These are phyloP conservation scores for Acanthurus leucopareius DNA, from an alignment of 2,797 vertebrate species.

Conservation along the genomic window DNA sequence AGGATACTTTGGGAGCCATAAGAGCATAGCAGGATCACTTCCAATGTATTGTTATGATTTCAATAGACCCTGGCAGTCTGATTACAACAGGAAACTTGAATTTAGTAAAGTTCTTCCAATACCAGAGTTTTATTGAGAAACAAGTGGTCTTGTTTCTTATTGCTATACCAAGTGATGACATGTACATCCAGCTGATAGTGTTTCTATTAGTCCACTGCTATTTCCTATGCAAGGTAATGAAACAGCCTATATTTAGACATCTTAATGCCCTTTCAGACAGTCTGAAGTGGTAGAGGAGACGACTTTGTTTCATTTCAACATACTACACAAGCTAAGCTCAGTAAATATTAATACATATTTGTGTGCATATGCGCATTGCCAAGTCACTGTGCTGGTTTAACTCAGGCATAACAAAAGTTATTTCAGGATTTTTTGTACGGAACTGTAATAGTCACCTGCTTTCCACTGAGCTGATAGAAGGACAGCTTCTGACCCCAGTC, in stretches of 20 bases:
- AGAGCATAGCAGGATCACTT: conserved; percentile 69
- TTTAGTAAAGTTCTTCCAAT: conserved; percentile 41
- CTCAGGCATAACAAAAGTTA: neutral
- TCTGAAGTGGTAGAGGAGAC: conserved; percentile 1
- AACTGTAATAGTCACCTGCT: conserved; percentile 88
- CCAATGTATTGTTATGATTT: conserved; percentile 69
- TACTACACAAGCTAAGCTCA: neutral
- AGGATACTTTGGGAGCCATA: conserved; percentile 59
- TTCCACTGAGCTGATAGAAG: conserved; percentile 98
- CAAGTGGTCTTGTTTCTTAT: conserved; percentile 21
- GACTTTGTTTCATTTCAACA: conserved; percentile 4
- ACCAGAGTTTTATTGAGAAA: conserved; percentile 36
- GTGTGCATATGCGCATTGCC: neutral
- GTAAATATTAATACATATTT: neutral
- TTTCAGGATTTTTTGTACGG: neutral
- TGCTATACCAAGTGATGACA: conserved; percentile 24
- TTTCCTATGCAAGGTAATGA: conserved; percentile 18
- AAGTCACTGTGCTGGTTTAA: conserved; percentile 1
- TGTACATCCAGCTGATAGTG: conserved; percentile 1
- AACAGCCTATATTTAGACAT: conserved; percentile 15
- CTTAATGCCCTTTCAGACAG: conserved; percentile 6
- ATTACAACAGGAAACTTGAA: conserved; percentile 70
- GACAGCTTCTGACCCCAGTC: conserved; percentile 98
- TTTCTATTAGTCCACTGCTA: conserved; percentile 9
- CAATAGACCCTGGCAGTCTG: conserved; percentile 66